Conservation (phyloP, 2,797 vertebrate genomes). For the Sternotherus odoratus region DNA sequence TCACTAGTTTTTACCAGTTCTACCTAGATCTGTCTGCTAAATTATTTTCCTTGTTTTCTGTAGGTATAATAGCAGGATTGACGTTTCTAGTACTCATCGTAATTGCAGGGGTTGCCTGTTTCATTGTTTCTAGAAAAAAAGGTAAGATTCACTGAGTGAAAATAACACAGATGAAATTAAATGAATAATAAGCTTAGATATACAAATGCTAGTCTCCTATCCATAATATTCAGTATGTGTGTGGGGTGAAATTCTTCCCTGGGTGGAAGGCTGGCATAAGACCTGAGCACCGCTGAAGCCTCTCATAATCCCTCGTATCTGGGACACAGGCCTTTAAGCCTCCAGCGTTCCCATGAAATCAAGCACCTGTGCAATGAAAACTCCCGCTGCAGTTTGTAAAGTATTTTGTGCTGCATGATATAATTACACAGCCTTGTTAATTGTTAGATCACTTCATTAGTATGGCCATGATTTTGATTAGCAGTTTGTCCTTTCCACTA, state of each 20-base stretch:
- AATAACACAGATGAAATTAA: neutral
- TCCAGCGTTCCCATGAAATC: neutral
- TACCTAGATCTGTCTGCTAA: neutral
- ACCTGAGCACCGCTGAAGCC: neutral
- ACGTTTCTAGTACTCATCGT: slow-evolving; percentile 36
- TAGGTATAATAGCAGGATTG: slow-evolving; percentile 66
- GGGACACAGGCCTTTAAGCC: neutral
- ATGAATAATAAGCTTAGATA: neutral
- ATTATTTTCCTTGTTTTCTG: neutral
- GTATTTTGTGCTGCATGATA: neutral
- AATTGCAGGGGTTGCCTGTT: slow-evolving; percentile 42
- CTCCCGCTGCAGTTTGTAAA: neutral
- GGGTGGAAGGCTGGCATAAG: neutral
- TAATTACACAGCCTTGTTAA: neutral
- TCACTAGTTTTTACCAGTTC: too few species aligned
- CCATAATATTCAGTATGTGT: neutral
- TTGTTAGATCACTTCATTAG: neutral
- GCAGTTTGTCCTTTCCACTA: neutral
- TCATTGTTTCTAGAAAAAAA: slow-evolving; percentile 66
- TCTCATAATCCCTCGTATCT: neutral
- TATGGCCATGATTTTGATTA: neutral
- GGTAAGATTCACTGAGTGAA: slow-evolving; percentile 60
- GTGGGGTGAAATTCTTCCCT: neutral
- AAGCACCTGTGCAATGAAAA: neutral
- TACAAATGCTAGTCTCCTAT: neutral